These are phyloP conservation scores for Apomyelois bistriatella DNA, from an alignment of 2,888 invertebrate species.

Conservation along the genomic window DNA sequence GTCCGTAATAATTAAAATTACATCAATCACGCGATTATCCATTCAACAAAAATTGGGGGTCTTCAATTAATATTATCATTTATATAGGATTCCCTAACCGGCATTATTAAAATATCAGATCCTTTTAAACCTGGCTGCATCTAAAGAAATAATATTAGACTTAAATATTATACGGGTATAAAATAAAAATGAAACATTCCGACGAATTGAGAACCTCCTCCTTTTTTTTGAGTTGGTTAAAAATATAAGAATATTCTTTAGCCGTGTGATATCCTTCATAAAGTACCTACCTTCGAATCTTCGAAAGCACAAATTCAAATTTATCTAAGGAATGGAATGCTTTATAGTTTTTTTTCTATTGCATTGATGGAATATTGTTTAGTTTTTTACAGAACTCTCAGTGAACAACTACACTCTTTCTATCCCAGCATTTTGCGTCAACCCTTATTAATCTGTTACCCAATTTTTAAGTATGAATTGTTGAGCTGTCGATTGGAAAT, in stretches of 20 bases:
- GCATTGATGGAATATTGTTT: too few relatives aligned
- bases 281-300: too few relatives aligned
- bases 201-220: too few relatives aligned
- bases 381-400: background rate
- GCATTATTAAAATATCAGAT: background rate
- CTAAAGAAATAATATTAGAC: too few relatives aligned
- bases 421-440: background rate
- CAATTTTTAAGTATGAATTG: background rate
- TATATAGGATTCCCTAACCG: background rate
- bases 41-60: background rate
- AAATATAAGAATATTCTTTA: too few relatives aligned
- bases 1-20: constrained; percentile 1
- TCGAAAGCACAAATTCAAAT: too few relatives aligned
- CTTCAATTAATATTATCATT: constrained; percentile 1
- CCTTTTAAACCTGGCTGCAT: background rate
- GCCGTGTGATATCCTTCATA: too few relatives aligned
- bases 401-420: background rate
- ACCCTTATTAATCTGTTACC: background rate
- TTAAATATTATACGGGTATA: too few relatives aligned
- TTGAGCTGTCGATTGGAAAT: background rate
- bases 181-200: too few relatives aligned
- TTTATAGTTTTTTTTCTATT: too few relatives aligned
- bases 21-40: constrained; percentile 1
- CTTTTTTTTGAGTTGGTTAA: too few relatives aligned
- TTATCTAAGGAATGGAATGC: too few relatives aligned